These are phyloP conservation scores for Florisuga fusca DNA, from an alignment of 2,797 vertebrate species.

Conservation along the genomic window DNA sequence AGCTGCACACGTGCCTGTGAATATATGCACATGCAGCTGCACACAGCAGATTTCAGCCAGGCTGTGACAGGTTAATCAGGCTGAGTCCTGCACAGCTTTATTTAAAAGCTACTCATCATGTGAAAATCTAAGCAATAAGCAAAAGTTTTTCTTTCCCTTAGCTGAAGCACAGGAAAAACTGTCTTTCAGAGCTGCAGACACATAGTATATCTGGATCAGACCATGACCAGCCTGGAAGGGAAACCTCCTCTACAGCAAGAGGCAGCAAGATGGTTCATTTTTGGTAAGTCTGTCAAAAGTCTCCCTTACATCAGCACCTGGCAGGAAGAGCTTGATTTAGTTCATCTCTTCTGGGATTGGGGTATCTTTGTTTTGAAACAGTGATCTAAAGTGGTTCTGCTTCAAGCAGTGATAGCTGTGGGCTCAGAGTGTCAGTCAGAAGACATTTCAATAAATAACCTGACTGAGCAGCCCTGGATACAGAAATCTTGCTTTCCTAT, in stretches of 20 bases:
- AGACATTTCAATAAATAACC: neutral
- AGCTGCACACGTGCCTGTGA: neutral
- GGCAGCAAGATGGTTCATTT: neutral
- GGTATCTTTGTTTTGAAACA: neutral
- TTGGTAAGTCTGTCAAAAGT: slow-evolving; percentile 19
- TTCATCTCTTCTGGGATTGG: neutral
- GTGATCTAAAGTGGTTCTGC: neutral
- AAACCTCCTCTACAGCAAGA: slow-evolving; percentile 39
- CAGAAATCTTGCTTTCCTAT: neutral
- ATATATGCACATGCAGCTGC: neutral
- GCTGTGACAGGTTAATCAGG: neutral
- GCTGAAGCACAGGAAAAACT: neutral
- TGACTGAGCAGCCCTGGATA: neutral
- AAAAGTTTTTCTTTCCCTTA: neutral
- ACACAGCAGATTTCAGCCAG: neutral
- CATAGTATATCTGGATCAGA: neutral
- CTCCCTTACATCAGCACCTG: neutral
- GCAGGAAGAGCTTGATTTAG: neutral
- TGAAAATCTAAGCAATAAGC: neutral
- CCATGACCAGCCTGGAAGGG: neutral
- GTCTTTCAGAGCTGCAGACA: neutral
- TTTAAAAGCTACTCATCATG: neutral
- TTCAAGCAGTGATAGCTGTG: neutral
- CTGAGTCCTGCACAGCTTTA: neutral
- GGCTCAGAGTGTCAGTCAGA: neutral